Conservation (phyloP, 2,797 vertebrate species). For the Cirrhinus mrigala region DNA sequence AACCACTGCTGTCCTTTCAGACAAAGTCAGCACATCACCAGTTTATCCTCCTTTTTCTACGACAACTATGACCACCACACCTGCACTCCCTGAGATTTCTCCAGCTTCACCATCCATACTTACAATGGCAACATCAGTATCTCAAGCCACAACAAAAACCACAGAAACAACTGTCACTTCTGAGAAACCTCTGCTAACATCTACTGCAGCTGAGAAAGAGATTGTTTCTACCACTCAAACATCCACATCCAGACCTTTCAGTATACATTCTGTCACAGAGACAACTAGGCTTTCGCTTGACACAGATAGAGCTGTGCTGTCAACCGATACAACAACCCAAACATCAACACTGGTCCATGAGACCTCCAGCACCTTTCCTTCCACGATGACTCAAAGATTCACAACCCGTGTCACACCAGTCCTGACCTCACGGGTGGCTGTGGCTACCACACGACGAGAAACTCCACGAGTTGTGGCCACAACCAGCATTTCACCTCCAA, state of each 20-base stretch:
- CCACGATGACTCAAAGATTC: constrained; percentile 57
- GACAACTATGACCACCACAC: constrained; percentile 54
- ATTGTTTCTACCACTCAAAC: constrained; percentile 45
- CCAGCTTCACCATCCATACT: constrained; percentile 56
- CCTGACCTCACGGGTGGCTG: constrained; percentile 42
- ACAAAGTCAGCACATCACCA: constrained; percentile 62
- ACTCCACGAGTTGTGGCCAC: constrained; percentile 40
- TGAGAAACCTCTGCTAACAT: constrained; percentile 59
- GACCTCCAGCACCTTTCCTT: constrained; percentile 57
- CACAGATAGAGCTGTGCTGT: constrained; percentile 65
- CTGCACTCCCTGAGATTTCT: constrained; percentile 43
- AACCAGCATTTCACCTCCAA: constrained; percentile 40
- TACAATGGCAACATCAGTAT: constrained; percentile 42
- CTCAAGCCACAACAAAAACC: constrained; percentile 54
- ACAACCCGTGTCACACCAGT: constrained; percentile 67
- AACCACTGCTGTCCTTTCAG: constrained; percentile 63
- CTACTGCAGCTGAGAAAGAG: constrained; percentile 33
- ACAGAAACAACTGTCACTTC: constrained; percentile 50
- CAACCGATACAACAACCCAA: constrained; percentile 58
- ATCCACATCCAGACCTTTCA: constrained; percentile 62
- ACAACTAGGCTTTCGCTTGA: constrained; percentile 54
- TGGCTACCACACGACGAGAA: constrained; percentile 30
- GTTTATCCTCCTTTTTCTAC: constrained; percentile 57
- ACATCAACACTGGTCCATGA: constrained; percentile 50
- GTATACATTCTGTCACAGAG: constrained; percentile 56